Conservation (phyloP, 2,113 vertebrate genomes). For the Clupea harengus region DNA sequence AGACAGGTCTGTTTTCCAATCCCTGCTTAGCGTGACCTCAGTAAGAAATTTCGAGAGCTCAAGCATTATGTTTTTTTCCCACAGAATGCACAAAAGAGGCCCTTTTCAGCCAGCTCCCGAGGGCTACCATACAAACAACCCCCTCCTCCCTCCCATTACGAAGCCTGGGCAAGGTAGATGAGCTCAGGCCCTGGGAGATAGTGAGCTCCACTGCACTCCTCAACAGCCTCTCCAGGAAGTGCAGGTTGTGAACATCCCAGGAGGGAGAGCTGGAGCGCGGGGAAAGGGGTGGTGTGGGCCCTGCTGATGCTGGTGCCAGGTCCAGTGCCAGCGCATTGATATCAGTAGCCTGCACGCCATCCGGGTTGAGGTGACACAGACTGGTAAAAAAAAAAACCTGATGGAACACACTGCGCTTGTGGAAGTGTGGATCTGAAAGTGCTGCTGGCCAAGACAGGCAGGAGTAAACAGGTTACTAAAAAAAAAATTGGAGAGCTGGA, state of each 20-base stretch:
- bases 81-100: no score
- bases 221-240: neutral
- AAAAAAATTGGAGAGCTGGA: no score
- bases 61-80: no score
- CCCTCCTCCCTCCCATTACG: neutral
- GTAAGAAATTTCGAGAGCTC: no score
- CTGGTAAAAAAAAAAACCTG: neutral
- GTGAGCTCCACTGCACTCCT: neutral
- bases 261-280: neutral
- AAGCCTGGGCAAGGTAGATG: neutral
- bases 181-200: neutral
- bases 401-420: neutral
- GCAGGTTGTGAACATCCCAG: neutral
- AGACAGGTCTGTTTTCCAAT: no score
- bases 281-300: no score
- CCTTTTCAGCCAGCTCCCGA: no score
- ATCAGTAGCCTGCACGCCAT: neutral
- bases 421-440: no score
- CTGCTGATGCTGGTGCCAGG: no score
- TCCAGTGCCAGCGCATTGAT: neutral
- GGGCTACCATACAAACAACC: neutral
- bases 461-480: no score
- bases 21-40: no score
- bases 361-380: neutral
- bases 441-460: no score